Conservation (phyloP, 1,140 invertebrate genomes). For the Paraescarpia echinospica region DNA sequence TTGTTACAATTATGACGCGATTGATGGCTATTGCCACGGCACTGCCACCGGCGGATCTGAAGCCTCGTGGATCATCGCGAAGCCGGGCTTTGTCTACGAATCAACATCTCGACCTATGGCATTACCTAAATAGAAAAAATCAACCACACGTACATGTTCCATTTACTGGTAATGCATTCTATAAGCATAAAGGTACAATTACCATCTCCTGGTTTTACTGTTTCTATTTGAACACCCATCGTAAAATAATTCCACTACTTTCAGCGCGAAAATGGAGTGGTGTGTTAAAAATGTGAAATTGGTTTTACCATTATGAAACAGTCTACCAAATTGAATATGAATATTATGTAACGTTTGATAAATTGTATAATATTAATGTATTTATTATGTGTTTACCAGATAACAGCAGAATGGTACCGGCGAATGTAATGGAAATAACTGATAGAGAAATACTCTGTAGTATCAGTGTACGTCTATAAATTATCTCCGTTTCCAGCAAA, state of each 20-base stretch:
- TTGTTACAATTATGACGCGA: neutral
- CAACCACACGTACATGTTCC: neutral
- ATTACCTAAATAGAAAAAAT: neutral
- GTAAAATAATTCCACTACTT: neutral
- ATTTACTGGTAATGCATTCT: neutral
- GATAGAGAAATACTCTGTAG: too few species aligned
- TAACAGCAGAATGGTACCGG: too few species aligned
- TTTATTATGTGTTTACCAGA: too few species aligned
- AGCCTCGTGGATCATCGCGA: neutral
- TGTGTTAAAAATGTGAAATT: neutral
- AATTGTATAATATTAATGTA: neutral
- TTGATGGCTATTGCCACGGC: neutral
- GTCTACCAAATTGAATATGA: neutral
- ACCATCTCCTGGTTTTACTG: constrained; percentile 25
- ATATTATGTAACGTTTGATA: neutral
- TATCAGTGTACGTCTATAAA: too few species aligned
- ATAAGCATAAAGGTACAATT: neutral
- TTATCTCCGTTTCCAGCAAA: too few species aligned
- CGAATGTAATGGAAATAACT: too few species aligned
- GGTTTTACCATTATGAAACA: neutral
- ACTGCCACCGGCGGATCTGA: neutral
- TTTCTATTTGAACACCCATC: constrained; percentile 28
- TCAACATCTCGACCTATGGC: neutral
- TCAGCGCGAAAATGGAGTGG: neutral
- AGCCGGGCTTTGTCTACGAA: neutral